A percentile compares a stretch with the other conserved stretches of the same genome.
Evolutionary conservation across 2,797 vertebrate genomes (phyloP).

Genomic region (Glossophaga mutica): DNA sequence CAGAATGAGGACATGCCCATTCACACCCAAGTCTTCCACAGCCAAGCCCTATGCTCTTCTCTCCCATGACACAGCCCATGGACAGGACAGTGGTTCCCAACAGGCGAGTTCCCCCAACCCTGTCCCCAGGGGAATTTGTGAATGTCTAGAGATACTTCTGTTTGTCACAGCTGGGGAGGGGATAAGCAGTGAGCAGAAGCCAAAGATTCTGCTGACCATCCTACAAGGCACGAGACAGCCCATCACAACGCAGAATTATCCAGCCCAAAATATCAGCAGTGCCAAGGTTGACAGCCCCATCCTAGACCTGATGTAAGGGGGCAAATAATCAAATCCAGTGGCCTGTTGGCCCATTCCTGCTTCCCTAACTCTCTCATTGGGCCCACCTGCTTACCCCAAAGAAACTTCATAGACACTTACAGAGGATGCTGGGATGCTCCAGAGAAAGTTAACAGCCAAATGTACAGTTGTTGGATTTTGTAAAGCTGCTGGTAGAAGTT

Average conservation of each 20-base stretch:
- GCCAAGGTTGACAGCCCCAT: not conserved
- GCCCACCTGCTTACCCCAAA: not conserved
- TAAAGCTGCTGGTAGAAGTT: slow-evolving; percentile 65
- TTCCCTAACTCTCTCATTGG: not conserved
- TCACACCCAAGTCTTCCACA: not conserved
- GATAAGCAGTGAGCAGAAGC: not conserved
- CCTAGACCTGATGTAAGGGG: not conserved
- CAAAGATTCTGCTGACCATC: not conserved
- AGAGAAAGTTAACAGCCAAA: slow-evolving; percentile 27
- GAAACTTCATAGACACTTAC: not conserved
- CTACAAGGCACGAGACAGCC: not conserved
- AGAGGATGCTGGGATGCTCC: slow-evolving; percentile 36
- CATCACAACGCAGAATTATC: not conserved
- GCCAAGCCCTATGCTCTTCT: not conserved
- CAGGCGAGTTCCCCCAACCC: accelerated
- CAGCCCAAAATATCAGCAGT: accelerated
- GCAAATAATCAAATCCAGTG: not conserved
- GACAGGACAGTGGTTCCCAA: not conserved
- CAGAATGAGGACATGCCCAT: not conserved
- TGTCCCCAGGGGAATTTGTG: not conserved
- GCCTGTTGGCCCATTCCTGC: not conserved
- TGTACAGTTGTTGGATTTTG: slow-evolving; percentile 40
- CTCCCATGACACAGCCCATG: not conserved
- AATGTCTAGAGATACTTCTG: not conserved
- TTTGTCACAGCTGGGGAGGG: not conserved